Percentiles rank a stretch among this genome's conserved stretches.
Conservation (phyloP, 2,888 invertebrate genomes). For the Cephus pygmeus region DNA sequence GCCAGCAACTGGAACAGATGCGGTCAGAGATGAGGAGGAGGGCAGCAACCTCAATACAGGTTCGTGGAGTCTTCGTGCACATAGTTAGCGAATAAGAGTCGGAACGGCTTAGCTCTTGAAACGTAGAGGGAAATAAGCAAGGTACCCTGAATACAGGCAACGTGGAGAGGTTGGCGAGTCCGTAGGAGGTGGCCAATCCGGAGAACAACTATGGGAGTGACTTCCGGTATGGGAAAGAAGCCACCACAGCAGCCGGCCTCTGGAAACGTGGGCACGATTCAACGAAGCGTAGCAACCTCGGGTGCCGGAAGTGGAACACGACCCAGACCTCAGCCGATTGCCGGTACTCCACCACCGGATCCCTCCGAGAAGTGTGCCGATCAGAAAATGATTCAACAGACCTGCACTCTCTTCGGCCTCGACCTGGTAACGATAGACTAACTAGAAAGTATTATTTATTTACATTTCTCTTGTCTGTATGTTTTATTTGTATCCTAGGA, state of each 20-base stretch:
- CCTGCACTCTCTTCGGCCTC: slow-evolving; percentile 89
- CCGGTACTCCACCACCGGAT: slow-evolving; percentile 88
- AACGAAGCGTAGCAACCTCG: slow-evolving; percentile 57
- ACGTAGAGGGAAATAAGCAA: too few species aligned
- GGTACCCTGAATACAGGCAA: slow-evolving; percentile 66
- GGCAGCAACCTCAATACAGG: slow-evolving; percentile 85
- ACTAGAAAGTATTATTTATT: neutral
- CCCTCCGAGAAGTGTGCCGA: slow-evolving; percentile 84
- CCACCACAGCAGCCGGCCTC: slow-evolving; percentile 45
- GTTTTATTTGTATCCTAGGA: slow-evolving; percentile 69
- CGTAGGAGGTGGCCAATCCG: slow-evolving; percentile 76
- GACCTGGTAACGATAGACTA: slow-evolving; percentile 76
- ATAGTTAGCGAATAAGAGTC: too few species aligned
- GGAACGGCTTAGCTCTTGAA: too few species aligned
- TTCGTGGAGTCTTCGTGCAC: slow-evolving; percentile 14
- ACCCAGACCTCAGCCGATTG: slow-evolving; percentile 89
- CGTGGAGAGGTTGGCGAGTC: slow-evolving; percentile 85
- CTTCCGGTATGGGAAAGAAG: slow-evolving; percentile 53
- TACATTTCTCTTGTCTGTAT: neutral
- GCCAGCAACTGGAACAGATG: slow-evolving; percentile 88
- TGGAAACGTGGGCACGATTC: slow-evolving; percentile 46
- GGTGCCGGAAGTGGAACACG: slow-evolving; percentile 70
- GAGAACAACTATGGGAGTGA: slow-evolving; percentile 54
- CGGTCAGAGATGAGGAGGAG: slow-evolving; percentile 81
- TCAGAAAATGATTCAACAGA: slow-evolving; percentile 88